A percentile compares a stretch with the other conserved stretches of the same genome.
These are phyloP conservation scores for Conomelus anceps DNA, from an alignment of 2,888 invertebrate genomes.

Conservation along the genomic window DNA sequence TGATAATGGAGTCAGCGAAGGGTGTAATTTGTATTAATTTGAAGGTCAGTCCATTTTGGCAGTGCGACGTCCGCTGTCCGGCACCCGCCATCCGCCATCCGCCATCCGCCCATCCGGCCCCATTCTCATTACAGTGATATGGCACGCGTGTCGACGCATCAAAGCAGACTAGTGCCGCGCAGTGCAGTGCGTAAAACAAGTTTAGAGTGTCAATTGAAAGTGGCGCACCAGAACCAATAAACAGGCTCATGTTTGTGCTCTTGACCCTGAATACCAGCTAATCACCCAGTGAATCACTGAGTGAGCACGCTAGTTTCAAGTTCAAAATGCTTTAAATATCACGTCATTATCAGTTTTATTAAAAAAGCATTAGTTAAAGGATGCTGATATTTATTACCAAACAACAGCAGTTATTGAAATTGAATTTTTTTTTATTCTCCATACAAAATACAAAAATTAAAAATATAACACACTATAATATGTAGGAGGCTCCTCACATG, in stretches of 20 bases:
- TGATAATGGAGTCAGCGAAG: not conserved
- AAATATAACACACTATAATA: too few relatives aligned
- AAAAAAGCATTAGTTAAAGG: too few relatives aligned
- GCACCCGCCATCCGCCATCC: not conserved
- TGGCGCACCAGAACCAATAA: not conserved
- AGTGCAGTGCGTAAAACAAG: not conserved
- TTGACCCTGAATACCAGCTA: too few relatives aligned
- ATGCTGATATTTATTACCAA: too few relatives aligned
- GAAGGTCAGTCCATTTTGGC: not conserved
- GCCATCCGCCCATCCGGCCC: not conserved
- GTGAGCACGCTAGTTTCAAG: too few relatives aligned
- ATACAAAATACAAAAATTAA: too few relatives aligned
- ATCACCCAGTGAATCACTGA: too few relatives aligned
- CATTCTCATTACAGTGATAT: not conserved
- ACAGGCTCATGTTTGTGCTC: not conserved
- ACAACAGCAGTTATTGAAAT: too few relatives aligned
- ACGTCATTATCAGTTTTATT: too few relatives aligned
- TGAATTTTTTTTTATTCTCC: too few relatives aligned
- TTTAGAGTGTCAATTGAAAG: not conserved
- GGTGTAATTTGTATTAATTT: not conserved
- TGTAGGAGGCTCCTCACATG: too few relatives aligned
- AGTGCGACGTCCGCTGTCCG: not conserved
- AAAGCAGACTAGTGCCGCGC: not conserved
- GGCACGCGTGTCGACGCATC: not conserved
- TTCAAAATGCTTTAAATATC: not conserved